Percentiles rank a stretch among this genome's conserved stretches.
phyloP scores from a whole-genome alignment of 1,140 invertebrate genomes.

The Acarapis woodi region DNA sequence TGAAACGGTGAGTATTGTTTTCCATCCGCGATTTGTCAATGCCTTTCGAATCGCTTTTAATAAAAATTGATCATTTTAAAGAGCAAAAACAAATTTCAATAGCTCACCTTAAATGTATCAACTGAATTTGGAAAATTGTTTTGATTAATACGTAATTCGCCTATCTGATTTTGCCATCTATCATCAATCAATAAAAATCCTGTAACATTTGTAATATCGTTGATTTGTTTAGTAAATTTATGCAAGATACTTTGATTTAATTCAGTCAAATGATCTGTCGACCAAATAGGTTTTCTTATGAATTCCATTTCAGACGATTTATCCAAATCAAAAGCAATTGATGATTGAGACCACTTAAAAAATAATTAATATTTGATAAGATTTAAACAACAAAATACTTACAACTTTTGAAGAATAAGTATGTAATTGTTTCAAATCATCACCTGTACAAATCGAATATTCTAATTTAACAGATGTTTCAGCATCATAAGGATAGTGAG shows the following conservation, averaged over 20 bases:
- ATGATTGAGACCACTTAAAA: conserved; percentile 3
- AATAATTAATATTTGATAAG: conserved; percentile 1
- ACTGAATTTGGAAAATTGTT: conserved; percentile 33
- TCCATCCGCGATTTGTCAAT: no score
- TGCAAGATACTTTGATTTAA: conserved; percentile 12
- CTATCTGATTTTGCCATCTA: conserved; percentile 22
- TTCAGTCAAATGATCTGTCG: conserved; percentile 9
- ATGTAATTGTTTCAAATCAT: conserved; percentile 42
- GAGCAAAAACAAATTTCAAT: no score
- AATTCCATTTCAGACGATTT: conserved; percentile 5
- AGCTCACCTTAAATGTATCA: conserved; percentile 43
- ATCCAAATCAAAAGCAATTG: not conserved
- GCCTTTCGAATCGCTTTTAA: no score
- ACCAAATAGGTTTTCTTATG: conserved; percentile 12
- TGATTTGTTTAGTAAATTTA: conserved; percentile 16
- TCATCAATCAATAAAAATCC: conserved; percentile 24
- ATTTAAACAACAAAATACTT: not conserved
- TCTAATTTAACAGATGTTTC: conserved; percentile 33
- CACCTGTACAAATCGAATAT: conserved; percentile 51
- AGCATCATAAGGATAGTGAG: conserved; percentile 37
- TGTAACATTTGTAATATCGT: conserved; percentile 16
- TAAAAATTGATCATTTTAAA: no score
- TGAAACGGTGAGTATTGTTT: conserved; percentile 48
- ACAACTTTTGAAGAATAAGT: conserved; percentile 15
- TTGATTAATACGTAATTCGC: conserved; percentile 20